Conservation (phyloP, 2,797 vertebrate genomes). For the Pristis pectinata region DNA sequence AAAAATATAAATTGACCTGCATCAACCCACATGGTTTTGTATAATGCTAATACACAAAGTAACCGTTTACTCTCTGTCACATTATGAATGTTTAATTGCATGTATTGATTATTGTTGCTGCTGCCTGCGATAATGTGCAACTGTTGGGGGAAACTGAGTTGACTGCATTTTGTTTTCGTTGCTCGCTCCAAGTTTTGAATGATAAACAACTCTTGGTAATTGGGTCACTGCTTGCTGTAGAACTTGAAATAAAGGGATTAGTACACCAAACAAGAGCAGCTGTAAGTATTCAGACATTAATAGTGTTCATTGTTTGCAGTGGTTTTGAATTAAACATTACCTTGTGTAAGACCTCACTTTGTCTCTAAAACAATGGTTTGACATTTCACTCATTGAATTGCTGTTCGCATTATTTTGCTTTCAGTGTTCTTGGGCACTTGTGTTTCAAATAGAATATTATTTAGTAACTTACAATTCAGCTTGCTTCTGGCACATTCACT, state of each 20-base stretch:
- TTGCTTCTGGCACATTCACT: not conserved
- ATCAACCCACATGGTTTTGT: not conserved
- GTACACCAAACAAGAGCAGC: conserved; percentile 41
- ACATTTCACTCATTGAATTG: not conserved
- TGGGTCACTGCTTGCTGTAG: conserved; percentile 47
- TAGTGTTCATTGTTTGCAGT: conserved; percentile 47
- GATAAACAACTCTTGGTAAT: conserved; percentile 43
- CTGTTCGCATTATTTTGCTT: not conserved
- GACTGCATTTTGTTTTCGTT: conserved; percentile 43
- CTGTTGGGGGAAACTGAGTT: conserved; percentile 44
- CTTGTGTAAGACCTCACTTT: conserved; percentile 41
- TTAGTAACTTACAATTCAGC: not conserved
- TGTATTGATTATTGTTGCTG: conserved; percentile 47
- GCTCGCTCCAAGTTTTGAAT: conserved; percentile 42
- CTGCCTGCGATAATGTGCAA: conserved; percentile 44
- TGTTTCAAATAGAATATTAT: conserved; percentile 20
- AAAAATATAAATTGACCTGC: not conserved
- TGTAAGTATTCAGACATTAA: conserved; percentile 30
- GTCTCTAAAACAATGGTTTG: not conserved
- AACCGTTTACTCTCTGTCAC: not conserved
- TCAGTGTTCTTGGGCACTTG: not conserved
- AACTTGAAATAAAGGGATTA: conserved; percentile 42
- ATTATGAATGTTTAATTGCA: conserved; percentile 33
- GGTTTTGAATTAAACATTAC: conserved; percentile 31
- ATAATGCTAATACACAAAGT: not conserved